Evolutionary conservation across 2,113 vertebrate genomes (phyloP), one percentile per base, ranked within the genome.

Genomic region (Lepisosteus osseus): DNA sequence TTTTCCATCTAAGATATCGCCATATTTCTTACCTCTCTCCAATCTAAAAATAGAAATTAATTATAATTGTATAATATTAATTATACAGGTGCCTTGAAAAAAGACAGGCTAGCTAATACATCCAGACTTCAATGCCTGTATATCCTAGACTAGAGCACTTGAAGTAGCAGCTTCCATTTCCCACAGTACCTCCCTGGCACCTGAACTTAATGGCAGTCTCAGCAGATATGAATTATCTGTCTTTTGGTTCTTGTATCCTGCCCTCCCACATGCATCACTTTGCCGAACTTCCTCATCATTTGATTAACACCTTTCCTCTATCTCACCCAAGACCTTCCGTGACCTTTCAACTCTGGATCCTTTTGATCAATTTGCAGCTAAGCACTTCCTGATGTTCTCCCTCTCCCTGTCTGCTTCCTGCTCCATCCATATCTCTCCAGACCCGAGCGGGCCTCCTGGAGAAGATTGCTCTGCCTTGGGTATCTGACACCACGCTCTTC

Each of bases 201-300:
- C 83, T 85, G 86, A 87, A 80, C 82, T 76, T 74, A 77, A 79
- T 54, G 61, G 69, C 65, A 64, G 42, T 43, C 29, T 73, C 55
- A 79, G 84, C 80, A 86, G 79, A 75, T 79, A 86, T 82, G 77
- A 80, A 80, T 90, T 82, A 84, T 71, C 75, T 62, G 68, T 74
- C 77, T 59, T 69, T 81, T 65, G 72, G 11, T 54, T 77, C 65
- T 64, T 42, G 51, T 76, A 77, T 78, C 73, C 68, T 61, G 67
- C 13, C 71, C 64, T 69, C 66, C 55, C 8, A 1, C 67, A 40
- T 17, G 13, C 59, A 47, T 17, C 43, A 3, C 66, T 57, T 55
- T 14, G 54, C 61, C 61, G 78, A 73, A 78, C 77, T 59, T 81
- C 76, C 74, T 73, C 76, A 56, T 77, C 45, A 17, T 68, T 81